phyloP scores from a whole-genome alignment of 2,888 invertebrate species.

The Eupsilia transversa region DNA sequence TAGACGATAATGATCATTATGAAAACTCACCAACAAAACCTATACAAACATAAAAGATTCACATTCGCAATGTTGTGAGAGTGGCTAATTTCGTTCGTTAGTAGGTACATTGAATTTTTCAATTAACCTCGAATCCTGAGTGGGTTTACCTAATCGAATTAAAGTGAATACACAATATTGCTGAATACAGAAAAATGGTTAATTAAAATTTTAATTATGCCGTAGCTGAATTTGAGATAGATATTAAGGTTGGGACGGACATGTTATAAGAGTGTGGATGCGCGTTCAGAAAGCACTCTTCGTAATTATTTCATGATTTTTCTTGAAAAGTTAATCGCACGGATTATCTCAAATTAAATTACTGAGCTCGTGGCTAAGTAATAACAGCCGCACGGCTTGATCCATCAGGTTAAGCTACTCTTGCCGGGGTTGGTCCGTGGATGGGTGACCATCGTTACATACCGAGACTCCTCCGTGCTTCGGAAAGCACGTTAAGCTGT shows the following conservation, averaged over 20 bases:
- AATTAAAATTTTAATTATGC: slow-evolving; percentile 49
- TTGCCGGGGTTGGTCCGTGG: too few relatives aligned
- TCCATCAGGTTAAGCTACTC: too few relatives aligned
- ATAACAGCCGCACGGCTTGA: too few relatives aligned
- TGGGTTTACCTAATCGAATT: slow-evolving; percentile 53
- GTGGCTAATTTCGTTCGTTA: slow-evolving; percentile 26
- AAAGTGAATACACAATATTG: slow-evolving; percentile 54
- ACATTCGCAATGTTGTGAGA: slow-evolving; percentile 17
- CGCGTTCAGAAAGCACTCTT: neutral
- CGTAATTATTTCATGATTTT: neutral
- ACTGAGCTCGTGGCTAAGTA: too few relatives aligned
- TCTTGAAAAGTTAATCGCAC: neutral
- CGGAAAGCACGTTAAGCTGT: too few relatives aligned
- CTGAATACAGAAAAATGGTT: slow-evolving; percentile 43
- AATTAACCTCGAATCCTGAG: slow-evolving; percentile 47
- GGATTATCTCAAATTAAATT: too few relatives aligned
- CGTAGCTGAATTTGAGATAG: slow-evolving; percentile 21
- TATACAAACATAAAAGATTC: neutral
- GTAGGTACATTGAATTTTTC: slow-evolving; percentile 41
- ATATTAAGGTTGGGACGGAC: slow-evolving; percentile 19
- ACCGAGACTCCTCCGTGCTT: too few relatives aligned
- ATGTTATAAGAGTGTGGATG: neutral
- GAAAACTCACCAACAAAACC: neutral
- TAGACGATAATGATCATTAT: neutral
- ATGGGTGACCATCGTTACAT: too few relatives aligned